These are phyloP conservation scores for Tachyglossus aculeatus DNA, from an alignment of 2,797 vertebrate species.

Conservation along the genomic window DNA sequence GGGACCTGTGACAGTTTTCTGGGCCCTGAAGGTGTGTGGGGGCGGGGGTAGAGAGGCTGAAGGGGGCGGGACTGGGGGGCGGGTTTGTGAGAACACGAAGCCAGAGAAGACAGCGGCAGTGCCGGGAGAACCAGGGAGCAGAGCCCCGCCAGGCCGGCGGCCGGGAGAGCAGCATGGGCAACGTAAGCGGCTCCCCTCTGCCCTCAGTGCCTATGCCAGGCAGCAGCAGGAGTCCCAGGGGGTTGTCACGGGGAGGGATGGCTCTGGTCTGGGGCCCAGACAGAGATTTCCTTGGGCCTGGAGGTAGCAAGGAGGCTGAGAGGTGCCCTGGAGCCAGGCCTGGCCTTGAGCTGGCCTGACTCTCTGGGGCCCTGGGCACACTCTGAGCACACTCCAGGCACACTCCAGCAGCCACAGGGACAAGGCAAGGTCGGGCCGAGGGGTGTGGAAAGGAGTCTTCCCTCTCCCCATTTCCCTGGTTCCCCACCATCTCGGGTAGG, in stretches of 20 bases:
- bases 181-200: slow-evolving; percentile 58
- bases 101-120: slow-evolving; percentile 13
- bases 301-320: neutral
- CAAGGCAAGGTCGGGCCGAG: too few species aligned
- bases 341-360: neutral
- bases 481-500: neutral
- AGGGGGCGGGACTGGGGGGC: slow-evolving; percentile 24
- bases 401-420: too few species aligned
- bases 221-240: too few species aligned
- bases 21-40: too few species aligned
- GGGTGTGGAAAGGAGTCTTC: too few species aligned
- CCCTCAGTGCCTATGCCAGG: neutral
- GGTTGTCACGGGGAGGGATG: too few species aligned
- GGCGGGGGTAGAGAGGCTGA: slow-evolving; percentile 35
- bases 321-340: neutral
- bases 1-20: slow-evolving; percentile 62
- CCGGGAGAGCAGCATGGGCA: slow-evolving; percentile 57
- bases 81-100: slow-evolving; percentile 11
- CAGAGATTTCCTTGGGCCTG: neutral
- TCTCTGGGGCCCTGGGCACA: neutral
- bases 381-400: too few species aligned
- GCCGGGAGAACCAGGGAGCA: slow-evolving; percentile 6
- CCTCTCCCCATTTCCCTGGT: neutral
- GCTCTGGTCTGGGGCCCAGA: rapidly evolving
- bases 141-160: too few species aligned